phyloP scores from a whole-genome alignment of 2,888 invertebrate genomes.

The Slavum lentiscoides region DNA sequence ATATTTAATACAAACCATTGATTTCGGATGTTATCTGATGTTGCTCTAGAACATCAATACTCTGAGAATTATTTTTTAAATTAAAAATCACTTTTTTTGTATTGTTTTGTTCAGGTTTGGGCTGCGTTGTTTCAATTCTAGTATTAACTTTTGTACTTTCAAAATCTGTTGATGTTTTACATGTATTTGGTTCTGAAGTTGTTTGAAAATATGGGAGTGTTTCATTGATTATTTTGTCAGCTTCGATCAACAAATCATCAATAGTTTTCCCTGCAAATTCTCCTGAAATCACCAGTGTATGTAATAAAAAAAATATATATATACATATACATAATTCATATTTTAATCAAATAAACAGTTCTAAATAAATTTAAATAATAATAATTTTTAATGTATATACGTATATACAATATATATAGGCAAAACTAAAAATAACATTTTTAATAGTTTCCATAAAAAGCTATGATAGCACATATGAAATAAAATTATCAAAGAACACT shows the following conservation, averaged over 20 bases:
- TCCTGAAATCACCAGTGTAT: constrained; percentile 1
- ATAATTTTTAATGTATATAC: not conserved
- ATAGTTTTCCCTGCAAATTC: constrained; percentile 33
- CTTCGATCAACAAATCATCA: constrained; percentile 40
- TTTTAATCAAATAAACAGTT: not conserved
- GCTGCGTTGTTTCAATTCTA: not conserved
- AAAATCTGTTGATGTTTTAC: constrained; percentile 1
- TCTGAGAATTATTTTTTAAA: constrained; percentile 12
- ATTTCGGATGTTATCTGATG: constrained; percentile 3
- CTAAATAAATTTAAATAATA: not conserved
- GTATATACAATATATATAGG: too few species aligned
- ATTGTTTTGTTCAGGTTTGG: not conserved
- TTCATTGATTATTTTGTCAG: constrained; percentile 43
- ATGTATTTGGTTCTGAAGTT: constrained; percentile 13
- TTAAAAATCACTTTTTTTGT: constrained; percentile 35
- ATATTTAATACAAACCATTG: constrained; percentile 9
- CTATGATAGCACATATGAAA: too few species aligned
- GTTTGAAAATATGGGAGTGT: constrained; percentile 38
- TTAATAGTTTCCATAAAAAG: too few species aligned
- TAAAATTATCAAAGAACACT: too few species aligned
- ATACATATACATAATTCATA: not conserved
- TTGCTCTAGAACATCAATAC: not conserved
- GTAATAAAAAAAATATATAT: not conserved
- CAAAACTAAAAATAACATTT: too few species aligned
- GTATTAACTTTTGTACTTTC: not conserved